Percentiles rank a stretch among this genome's conserved stretches.
phyloP scores from a whole-genome alignment of 2,888 invertebrate species.

The Enchytraeus crypticus region DNA sequence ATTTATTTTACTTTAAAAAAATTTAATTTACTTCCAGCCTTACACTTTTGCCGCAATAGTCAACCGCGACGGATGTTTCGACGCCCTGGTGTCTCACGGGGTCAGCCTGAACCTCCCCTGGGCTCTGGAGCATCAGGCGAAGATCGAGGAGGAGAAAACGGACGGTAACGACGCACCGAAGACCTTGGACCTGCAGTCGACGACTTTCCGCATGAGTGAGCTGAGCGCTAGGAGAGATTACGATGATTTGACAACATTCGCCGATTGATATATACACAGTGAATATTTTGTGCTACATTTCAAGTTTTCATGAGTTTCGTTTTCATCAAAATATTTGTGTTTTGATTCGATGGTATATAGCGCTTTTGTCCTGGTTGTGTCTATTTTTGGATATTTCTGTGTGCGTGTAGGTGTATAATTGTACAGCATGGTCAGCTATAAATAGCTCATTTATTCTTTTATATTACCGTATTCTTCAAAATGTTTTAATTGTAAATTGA shows the following conservation, averaged over 20 bases:
- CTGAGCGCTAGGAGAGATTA: neutral
- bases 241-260: neutral
- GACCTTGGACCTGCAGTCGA: neutral
- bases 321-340: too few species aligned
- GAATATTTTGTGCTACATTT: too few species aligned
- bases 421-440: too few species aligned
- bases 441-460: too few species aligned
- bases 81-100: conserved; percentile 29
- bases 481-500: too few species aligned
- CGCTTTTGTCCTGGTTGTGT: too few species aligned
- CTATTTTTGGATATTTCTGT: too few species aligned
- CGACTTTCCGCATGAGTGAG: neutral
- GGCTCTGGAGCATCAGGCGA: conserved; percentile 15
- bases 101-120: conserved; percentile 8
- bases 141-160: neutral
- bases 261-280: too few species aligned
- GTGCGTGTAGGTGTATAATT: too few species aligned
- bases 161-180: neutral
- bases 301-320: too few species aligned
- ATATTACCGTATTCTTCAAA: too few species aligned
- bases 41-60: conserved; percentile 45
- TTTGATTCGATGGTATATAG: too few species aligned
- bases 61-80: conserved; percentile 44
- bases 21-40: conserved; percentile 33
- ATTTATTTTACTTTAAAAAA: neutral